Percentiles rank a stretch among this genome's conserved stretches.
These are phyloP conservation scores for Sitta europaea DNA, from an alignment of 2,113 vertebrate genomes.

Conservation along the genomic window DNA sequence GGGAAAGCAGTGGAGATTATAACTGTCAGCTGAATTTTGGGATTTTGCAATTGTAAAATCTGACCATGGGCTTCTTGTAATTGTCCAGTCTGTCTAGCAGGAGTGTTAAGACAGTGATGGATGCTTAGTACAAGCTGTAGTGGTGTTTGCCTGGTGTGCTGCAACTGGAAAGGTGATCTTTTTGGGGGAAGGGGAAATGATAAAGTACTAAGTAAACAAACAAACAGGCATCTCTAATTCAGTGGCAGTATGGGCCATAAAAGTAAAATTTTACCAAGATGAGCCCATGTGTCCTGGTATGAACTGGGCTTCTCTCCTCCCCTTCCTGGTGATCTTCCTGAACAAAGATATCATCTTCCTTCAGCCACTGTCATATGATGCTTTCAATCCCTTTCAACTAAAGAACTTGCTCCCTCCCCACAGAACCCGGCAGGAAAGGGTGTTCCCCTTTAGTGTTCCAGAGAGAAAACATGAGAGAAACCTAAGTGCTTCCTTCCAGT, in stretches of 20 bases:
- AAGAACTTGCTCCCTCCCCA: not conserved
- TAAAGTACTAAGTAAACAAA: not conserved
- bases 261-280: not conserved
- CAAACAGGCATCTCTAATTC: not conserved
- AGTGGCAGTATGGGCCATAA: not conserved
- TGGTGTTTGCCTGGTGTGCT: not conserved
- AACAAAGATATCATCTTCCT: not conserved
- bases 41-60: not conserved
- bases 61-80: not conserved
- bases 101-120: not conserved
- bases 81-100: not conserved
- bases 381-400: not conserved
- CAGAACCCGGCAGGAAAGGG: not conserved
- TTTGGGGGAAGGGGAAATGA: not conserved
- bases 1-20: not conserved
- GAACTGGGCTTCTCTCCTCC: not conserved
- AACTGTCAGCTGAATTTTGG: not conserved
- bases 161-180: not conserved
- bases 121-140: not conserved
- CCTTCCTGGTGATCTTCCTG: not conserved
- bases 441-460: not conserved
- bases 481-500: not conserved
- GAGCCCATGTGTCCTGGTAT: not conserved
- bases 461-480: not conserved
- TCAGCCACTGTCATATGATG: not conserved